Percentiles rank a stretch among this genome's conserved stretches.
Conservation (phyloP, 2,113 vertebrate genomes). For the Solea solea region DNA sequence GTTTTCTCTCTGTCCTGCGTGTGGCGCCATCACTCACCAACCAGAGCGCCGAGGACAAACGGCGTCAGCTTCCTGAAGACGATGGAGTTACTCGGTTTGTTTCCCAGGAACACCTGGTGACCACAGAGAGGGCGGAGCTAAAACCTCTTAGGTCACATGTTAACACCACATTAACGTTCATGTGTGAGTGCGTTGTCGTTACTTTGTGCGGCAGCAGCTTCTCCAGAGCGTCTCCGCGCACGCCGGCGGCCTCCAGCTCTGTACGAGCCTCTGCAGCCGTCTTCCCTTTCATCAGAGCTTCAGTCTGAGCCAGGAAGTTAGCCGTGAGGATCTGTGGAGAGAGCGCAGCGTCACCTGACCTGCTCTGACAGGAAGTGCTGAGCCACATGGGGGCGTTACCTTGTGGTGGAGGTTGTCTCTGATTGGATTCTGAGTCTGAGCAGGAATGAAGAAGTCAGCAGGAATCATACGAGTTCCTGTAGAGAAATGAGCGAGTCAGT, state of each 20-base stretch:
- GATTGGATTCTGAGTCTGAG: slow-evolving; percentile 93
- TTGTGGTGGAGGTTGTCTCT: slow-evolving; percentile 94
- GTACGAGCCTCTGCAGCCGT: slow-evolving; percentile 86
- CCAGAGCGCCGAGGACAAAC: slow-evolving; percentile 89
- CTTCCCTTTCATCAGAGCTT: slow-evolving; percentile 97
- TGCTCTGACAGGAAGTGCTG: neutral
- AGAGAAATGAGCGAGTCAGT: neutral
- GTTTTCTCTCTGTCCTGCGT: neutral
- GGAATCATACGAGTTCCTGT: slow-evolving; percentile 96
- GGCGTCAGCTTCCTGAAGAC: slow-evolving; percentile 93
- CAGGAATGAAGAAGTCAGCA: slow-evolving; percentile 95
- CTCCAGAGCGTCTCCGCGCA: slow-evolving; percentile 84
- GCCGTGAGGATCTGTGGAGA: slow-evolving; percentile 89
- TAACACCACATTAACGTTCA: no score
- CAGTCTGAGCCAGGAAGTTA: slow-evolving; percentile 96
- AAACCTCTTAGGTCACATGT: neutral
- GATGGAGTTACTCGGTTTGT: slow-evolving; percentile 96
- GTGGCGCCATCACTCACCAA: slow-evolving; percentile 81
- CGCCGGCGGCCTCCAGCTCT: slow-evolving; percentile 86
- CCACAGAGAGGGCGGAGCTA: neutral
- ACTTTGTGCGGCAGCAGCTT: slow-evolving; percentile 97
- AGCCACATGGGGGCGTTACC: slow-evolving; percentile 63
- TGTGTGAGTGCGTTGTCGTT: neutral
- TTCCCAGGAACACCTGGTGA: slow-evolving; percentile 93
- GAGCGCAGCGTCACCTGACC: neutral